Conservation (phyloP, 2,888 invertebrate species). For the Sarcophaga variegata region DNA sequence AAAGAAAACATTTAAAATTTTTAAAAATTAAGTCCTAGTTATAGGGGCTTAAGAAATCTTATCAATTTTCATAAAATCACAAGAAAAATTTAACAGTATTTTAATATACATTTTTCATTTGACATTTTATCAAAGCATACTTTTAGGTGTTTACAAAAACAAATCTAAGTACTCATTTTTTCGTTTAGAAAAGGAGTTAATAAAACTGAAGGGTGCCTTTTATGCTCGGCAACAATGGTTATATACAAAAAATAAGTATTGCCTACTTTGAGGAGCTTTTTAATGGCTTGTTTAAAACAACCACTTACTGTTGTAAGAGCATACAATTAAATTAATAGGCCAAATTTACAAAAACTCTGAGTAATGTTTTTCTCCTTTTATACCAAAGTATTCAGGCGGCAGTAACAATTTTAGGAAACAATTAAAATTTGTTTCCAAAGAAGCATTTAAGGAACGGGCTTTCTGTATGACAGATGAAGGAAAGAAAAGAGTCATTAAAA, state of each 20-base stretch:
- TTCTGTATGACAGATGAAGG: no score
- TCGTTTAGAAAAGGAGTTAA: background rate
- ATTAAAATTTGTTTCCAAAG: background rate
- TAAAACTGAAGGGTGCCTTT: background rate
- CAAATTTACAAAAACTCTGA: background rate
- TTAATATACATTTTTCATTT: no score
- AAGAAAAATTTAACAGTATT: no score
- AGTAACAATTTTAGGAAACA: conserved; percentile 4
- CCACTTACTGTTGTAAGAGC: background rate
- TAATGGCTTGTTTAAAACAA: conserved; percentile 23
- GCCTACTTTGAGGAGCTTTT: conserved; percentile 19
- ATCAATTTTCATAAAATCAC: no score
- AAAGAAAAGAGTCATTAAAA: no score
- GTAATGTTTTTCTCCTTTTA: no score
- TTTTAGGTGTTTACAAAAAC: background rate
- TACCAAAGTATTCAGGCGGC: no score
- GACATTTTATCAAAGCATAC: background rate
- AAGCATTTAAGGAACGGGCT: background rate
- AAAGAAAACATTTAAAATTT: no score
- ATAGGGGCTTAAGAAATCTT: no score
- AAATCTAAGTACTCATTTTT: background rate
- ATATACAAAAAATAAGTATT: conserved; percentile 1
- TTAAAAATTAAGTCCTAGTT: no score
- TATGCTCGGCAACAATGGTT: background rate
- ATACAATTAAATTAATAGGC: conserved; percentile 17